These are phyloP conservation scores for Tamias sibiricus DNA, from an alignment of 2,113 vertebrate species.

Conservation along the genomic window DNA sequence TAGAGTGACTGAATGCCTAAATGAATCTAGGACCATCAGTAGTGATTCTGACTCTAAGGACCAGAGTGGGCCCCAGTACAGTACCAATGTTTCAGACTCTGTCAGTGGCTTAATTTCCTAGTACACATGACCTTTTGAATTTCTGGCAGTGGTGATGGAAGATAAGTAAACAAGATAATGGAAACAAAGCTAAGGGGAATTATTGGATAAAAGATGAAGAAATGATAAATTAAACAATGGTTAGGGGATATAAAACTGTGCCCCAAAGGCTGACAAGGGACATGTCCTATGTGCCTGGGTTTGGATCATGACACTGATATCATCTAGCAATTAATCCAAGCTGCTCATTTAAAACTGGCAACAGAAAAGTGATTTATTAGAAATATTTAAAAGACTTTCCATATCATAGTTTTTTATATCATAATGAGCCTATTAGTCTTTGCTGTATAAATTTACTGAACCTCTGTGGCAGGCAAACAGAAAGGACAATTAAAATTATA, in stretches of 20 bases:
- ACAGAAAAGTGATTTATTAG: constrained; percentile 48
- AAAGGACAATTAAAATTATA: constrained; percentile 58
- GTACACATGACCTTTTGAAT: neutral
- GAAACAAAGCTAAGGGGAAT: neutral
- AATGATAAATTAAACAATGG: neutral
- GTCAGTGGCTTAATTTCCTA: neutral
- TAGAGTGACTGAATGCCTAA: constrained; percentile 6
- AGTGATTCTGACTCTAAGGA: neutral
- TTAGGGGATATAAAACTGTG: neutral
- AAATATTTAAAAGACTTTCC: constrained; percentile 67
- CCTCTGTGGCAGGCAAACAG: constrained; percentile 6
- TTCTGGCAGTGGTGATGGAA: neutral
- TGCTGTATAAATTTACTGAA: constrained; percentile 57
- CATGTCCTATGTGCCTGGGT: neutral
- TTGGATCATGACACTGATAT: neutral
- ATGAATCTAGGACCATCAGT: neutral
- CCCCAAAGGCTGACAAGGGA: neutral
- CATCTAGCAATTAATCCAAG: constrained; percentile 44
- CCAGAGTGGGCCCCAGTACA: neutral
- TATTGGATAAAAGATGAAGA: neutral
- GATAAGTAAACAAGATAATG: neutral
- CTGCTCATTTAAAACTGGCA: constrained; percentile 54
- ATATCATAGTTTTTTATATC: constrained; percentile 57
- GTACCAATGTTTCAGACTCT: neutral
- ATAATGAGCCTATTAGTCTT: constrained; percentile 71